Percentiles rank a stretch among this genome's conserved stretches.
Evolutionary conservation across 2,797 vertebrate species (phyloP).

Genomic region (Streptopelia turtur): DNA sequence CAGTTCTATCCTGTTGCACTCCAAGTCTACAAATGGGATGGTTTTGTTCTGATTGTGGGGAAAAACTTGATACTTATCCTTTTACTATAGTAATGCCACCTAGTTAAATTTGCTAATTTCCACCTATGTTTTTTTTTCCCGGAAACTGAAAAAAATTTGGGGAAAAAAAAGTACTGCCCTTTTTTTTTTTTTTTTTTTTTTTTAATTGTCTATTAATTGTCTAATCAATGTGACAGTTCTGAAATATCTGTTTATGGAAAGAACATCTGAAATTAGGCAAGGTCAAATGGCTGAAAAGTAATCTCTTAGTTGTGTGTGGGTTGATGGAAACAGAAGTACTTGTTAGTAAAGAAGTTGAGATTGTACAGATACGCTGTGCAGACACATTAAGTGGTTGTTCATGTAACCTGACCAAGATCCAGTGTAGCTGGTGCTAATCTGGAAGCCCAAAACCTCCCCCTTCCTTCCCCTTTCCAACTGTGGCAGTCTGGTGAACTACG

Average conservation of each 20-base stretch:
- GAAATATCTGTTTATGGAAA: not conserved
- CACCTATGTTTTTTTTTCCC: rapidly evolving
- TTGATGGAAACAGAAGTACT: not conserved
- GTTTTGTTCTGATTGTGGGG: not conserved
- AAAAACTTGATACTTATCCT: not conserved
- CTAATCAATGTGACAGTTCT: not conserved
- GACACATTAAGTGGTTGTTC: not conserved
- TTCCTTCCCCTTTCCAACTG: not conserved
- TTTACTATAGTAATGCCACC: not conserved
- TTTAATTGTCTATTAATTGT: not conserved
- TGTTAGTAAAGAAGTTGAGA: not conserved
- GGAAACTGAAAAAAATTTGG: not conserved
- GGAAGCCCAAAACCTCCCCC: not conserved
- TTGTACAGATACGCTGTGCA: not conserved
- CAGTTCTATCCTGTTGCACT: not conserved
- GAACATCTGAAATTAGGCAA: not conserved
- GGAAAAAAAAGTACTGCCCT: not conserved
- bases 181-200: not conserved
- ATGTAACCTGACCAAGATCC: not conserved
- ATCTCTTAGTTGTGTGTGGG: not conserved
- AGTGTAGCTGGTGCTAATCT: not conserved
- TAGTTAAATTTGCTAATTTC: not conserved
- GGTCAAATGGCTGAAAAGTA: not conserved
- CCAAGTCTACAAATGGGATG: not conserved
- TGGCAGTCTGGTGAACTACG: not conserved